Conservation (phyloP, 1,140 invertebrate species). For the Macrobrachium nipponense region DNA sequence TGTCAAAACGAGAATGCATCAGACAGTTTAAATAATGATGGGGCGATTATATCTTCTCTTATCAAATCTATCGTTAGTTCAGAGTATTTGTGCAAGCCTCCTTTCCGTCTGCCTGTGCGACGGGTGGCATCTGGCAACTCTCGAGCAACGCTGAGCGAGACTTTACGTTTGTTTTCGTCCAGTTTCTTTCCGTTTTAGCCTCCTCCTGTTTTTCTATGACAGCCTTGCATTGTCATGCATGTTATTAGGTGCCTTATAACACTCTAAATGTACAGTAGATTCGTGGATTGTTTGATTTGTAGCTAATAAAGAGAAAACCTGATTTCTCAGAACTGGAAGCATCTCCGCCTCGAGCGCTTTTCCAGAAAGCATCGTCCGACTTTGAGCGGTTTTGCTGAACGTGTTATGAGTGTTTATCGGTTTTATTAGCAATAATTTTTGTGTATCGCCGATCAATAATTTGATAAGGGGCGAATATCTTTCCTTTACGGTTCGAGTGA, state of each 20-base stretch:
- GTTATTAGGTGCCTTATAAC: neutral
- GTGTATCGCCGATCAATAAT: too few relatives aligned
- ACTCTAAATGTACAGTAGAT: too few relatives aligned
- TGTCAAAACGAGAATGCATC: conserved; percentile 60
- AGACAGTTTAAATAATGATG: conserved; percentile 61
- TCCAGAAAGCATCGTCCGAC: too few relatives aligned
- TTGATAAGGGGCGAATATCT: too few relatives aligned
- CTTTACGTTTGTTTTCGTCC: neutral
- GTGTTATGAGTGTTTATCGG: too few relatives aligned
- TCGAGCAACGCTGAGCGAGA: neutral
- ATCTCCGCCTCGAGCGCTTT: too few relatives aligned
- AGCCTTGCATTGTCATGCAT: neutral
- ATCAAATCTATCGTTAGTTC: conserved; percentile 55
- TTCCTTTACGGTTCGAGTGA: too few relatives aligned
- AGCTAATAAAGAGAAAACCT: too few relatives aligned
- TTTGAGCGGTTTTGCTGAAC: too few relatives aligned
- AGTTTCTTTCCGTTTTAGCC: neutral
- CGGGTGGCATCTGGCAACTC: neutral
- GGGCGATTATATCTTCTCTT: conserved; percentile 55
- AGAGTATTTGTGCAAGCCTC: conserved; percentile 29
- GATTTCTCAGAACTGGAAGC: too few relatives aligned
- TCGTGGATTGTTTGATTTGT: too few relatives aligned
- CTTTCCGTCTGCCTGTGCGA: neutral
- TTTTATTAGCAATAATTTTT: too few relatives aligned
- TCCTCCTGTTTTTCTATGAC: neutral